Evolutionary conservation across 2,797 vertebrate genomes (phyloP), one percentile per base, ranked within the genome.

Genomic region (Rhodeus uyekii): DNA sequence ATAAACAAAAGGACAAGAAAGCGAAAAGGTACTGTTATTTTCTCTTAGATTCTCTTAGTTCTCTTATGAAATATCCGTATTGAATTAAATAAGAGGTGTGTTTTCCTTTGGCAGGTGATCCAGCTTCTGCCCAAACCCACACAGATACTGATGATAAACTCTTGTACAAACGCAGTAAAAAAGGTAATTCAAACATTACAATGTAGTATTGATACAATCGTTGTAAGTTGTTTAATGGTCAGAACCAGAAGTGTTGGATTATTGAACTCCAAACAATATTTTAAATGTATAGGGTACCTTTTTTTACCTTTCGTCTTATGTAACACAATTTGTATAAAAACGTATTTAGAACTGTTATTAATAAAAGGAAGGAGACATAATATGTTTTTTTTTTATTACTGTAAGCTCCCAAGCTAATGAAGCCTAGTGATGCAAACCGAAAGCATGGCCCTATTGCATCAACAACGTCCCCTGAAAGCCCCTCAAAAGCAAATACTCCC

Each of bases 1-100:
- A n/a, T 2, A 42, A 61, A 68, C 77, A 64, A 55, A 67, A 38
- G 19, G 71, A 2, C 9, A 74, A 82, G 75, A 72, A 81, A 73
- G 42, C 64, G 68, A 27, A 69, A 76, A 84, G 78, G 85, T 86
- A 73, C 42, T 29, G 13, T 1, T 18, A 8, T 53, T 65, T 60
- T 32, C 27, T 46, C 3, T 73, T 19, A 27, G 19, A 63, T 36
- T n/a, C n/a, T n/a, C n/a, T n/a, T n/a, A n/a, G 32, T 27, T 39
- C 32, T 63, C 32, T 13, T 4, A 13, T 24, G n/a, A 63, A 72
- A 60, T 4, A 14, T 27, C 69, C 38, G 14, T 72, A 60, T 27
- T 73, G 22, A 63, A 65, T 3, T 3, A 61, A 39, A 7, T 38
- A n/a, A 39, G n/a, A 61, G n/a, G 9, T 72, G 16, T 81, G 53